Evolutionary conservation across 1,140 invertebrate genomes (phyloP).

Genomic region (Whitmania pigra): DNA sequence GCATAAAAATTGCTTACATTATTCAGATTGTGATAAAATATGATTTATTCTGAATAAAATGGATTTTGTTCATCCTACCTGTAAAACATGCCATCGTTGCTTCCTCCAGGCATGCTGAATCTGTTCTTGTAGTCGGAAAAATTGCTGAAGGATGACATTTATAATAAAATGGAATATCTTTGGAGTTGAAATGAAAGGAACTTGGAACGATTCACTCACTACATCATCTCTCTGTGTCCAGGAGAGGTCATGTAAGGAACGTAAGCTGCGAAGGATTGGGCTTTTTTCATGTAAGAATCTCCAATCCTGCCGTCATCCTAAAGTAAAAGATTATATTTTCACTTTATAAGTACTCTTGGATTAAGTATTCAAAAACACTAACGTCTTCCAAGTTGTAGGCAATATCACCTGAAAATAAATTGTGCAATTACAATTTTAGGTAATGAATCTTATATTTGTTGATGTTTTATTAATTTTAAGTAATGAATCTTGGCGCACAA

Average conservation of each 20-base stretch:
- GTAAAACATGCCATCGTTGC: slow-evolving; percentile 63
- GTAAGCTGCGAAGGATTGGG: slow-evolving; percentile 38
- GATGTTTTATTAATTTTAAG: too few relatives aligned
- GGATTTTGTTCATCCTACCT: slow-evolving; percentile 41
- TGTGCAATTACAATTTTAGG: not conserved
- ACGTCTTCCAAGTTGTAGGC: slow-evolving; percentile 77
- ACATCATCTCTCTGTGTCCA: slow-evolving; percentile 41
- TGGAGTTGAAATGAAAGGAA: not conserved
- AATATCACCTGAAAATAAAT: slow-evolving; percentile 62
- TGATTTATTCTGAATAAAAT: not conserved
- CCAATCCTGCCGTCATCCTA: slow-evolving; percentile 24
- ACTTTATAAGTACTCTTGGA: too few relatives aligned
- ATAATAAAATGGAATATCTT: not conserved
- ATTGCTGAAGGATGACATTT: slow-evolving; percentile 52
- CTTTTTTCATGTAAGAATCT: slow-evolving; percentile 29
- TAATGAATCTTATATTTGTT: too few relatives aligned
- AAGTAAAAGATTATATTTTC: not conserved
- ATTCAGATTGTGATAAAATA: not conserved
- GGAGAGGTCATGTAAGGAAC: slow-evolving; percentile 42
- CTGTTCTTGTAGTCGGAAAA: slow-evolving; percentile 70
- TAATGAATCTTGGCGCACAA: too few relatives aligned
- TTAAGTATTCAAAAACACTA: slow-evolving; percentile 27
- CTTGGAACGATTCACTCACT: slow-evolving; percentile 30
- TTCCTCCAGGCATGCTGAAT: slow-evolving; percentile 72
- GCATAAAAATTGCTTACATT: not conserved